Evolutionary conservation across 2,888 invertebrate species (phyloP).

Genomic region (Diloba caeruleocephala): DNA sequence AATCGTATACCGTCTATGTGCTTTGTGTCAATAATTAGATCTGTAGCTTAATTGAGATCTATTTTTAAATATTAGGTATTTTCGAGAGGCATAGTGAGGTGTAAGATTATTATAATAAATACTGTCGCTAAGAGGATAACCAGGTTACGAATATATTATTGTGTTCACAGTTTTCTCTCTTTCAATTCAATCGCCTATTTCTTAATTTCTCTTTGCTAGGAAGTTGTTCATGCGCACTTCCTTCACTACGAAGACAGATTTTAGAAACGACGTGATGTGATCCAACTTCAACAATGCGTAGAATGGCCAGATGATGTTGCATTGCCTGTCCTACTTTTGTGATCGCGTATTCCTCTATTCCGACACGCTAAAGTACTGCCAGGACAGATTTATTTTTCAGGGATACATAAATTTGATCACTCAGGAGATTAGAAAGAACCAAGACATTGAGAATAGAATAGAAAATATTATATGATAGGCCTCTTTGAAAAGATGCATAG

Average conservation of each 20-base stretch:
- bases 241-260: too few species aligned
- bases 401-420: too few species aligned
- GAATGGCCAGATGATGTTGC: too few species aligned
- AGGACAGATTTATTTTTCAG: too few species aligned
- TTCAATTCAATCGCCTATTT: conserved; percentile 7
- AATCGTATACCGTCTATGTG: conserved; percentile 28
- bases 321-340: too few species aligned
- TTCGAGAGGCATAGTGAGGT: neutral
- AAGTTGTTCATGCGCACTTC: too few species aligned
- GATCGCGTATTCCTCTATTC: too few species aligned
- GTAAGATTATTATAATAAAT: conserved; percentile 12
- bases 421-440: too few species aligned
- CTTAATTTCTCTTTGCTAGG: conserved; percentile 1
- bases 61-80: conserved; percentile 10
- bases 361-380: too few species aligned
- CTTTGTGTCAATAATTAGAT: conserved; percentile 27
- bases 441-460: neutral
- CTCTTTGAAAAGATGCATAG: conserved; percentile 44
- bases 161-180: conserved; percentile 15
- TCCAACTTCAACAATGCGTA: too few species aligned
- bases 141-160: conserved; percentile 39
- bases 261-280: too few species aligned
- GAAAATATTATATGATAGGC: conserved; percentile 25
- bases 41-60: conserved; percentile 18
- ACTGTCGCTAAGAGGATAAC: conserved; percentile 36